These are phyloP conservation scores for Eciton burchellii DNA, from an alignment of 1,140 invertebrate genomes.

Conservation along the genomic window DNA sequence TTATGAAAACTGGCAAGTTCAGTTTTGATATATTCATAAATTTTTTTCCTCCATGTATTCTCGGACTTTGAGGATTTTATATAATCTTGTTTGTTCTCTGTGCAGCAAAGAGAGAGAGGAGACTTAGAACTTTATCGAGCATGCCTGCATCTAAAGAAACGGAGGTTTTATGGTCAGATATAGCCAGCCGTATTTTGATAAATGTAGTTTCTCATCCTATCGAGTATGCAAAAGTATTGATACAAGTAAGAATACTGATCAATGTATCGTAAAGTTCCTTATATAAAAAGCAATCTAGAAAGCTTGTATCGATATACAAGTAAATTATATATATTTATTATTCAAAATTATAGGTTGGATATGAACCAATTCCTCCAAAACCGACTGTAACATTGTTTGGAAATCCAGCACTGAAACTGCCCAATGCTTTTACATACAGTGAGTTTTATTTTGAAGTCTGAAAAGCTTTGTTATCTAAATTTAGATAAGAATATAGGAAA, in stretches of 20 bases:
- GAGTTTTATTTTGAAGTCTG: conserved; percentile 67
- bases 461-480: background rate
- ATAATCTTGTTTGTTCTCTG: background rate
- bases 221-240: conserved; percentile 93
- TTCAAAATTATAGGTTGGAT: conserved; percentile 88
- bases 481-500: background rate
- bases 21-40: background rate
- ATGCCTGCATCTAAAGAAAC: conserved; percentile 73
- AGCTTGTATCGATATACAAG: background rate
- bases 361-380: conserved; percentile 93
- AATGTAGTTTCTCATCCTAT: conserved; percentile 90
- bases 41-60: background rate
- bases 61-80: background rate
- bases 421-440: conserved; percentile 95
- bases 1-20: conserved; percentile 13
- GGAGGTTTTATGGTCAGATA: conserved; percentile 75
- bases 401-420: conserved; percentile 91
- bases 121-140: conserved; percentile 32
- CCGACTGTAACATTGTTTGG: conserved; percentile 92
- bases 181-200: conserved; percentile 81
- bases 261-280: background rate
- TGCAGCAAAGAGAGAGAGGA: background rate
- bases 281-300: background rate
- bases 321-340: conserved; percentile 48
- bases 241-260: conserved; percentile 86